phyloP scores from a whole-genome alignment of 2,113 vertebrate genomes.

The Psephotus haematonotus region DNA sequence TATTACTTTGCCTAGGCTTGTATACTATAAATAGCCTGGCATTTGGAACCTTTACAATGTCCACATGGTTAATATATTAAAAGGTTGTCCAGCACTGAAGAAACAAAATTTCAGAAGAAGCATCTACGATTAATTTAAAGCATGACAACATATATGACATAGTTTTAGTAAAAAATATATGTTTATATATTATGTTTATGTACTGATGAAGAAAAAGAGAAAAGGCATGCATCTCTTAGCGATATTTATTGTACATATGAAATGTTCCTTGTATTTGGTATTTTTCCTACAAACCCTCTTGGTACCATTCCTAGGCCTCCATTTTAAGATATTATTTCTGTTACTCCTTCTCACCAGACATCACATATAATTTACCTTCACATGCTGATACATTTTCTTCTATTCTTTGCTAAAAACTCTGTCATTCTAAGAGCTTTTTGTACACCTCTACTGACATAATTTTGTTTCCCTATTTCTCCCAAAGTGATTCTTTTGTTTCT shows the following conservation, averaged over 20 bases:
- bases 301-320: not conserved
- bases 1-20: not conserved
- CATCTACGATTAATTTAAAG: not conserved
- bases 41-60: not conserved
- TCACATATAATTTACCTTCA: not conserved
- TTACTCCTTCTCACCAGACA: not conserved
- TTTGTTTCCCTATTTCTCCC: not conserved
- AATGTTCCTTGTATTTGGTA: not conserved
- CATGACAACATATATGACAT: not conserved
- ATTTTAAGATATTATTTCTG: not conserved
- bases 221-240: not conserved
- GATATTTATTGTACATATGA: not conserved
- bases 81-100: not conserved
- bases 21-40: not conserved
- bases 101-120: not conserved
- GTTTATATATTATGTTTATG: not conserved
- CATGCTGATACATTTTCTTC: not conserved
- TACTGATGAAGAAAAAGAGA: not conserved
- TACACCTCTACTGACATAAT: not conserved
- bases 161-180: not conserved
- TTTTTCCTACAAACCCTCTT: not conserved
- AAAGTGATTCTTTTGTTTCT: not conserved
- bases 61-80: not conserved
- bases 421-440: not conserved
- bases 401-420: not conserved